A percentile compares a stretch with the other conserved stretches of the same genome.
These are phyloP conservation scores for Pyralis farinalis DNA, from an alignment of 2,888 invertebrate genomes.

Conservation along the genomic window DNA sequence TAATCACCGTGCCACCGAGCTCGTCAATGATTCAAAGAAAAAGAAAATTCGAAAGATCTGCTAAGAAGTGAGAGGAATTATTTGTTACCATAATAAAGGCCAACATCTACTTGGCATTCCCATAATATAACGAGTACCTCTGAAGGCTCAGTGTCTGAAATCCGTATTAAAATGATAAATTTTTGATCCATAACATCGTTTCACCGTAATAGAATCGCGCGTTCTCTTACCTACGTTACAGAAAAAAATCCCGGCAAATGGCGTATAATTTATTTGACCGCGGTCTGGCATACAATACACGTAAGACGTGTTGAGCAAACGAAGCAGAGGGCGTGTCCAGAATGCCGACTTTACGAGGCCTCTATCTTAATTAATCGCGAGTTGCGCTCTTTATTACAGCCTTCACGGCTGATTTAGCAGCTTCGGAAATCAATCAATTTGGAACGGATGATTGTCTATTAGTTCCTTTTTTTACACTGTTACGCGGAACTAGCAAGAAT, in stretches of 20 bases:
- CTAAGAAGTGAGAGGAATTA: no score
- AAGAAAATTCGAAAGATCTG: no score
- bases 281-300: slow-evolving; percentile 10
- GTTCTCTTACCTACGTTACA: background rate
- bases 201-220: slow-evolving; percentile 2
- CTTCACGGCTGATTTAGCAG: slow-evolving; percentile 59
- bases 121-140: no score
- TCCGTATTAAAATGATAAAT: background rate
- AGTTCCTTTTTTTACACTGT: no score
- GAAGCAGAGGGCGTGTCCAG: slow-evolving; percentile 48
- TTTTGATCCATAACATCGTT: background rate
- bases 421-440: slow-evolving; percentile 58
- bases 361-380: slow-evolving; percentile 68
- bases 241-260: slow-evolving; percentile 14
- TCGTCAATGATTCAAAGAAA: no score
- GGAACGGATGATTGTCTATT: slow-evolving; percentile 31
- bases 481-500: no score
- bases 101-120: no score
- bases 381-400: slow-evolving; percentile 58
- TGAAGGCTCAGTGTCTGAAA: no score
- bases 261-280: slow-evolving; percentile 18
- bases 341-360: slow-evolving; percentile 40
- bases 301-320: slow-evolving; percentile 26
- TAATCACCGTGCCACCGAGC: no score
- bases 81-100: no score